These are phyloP conservation scores for Cliona cf. orientalis DNA, from an alignment of 37 sponge, comb jelly and placozoan species.

Conservation along the genomic window DNA sequence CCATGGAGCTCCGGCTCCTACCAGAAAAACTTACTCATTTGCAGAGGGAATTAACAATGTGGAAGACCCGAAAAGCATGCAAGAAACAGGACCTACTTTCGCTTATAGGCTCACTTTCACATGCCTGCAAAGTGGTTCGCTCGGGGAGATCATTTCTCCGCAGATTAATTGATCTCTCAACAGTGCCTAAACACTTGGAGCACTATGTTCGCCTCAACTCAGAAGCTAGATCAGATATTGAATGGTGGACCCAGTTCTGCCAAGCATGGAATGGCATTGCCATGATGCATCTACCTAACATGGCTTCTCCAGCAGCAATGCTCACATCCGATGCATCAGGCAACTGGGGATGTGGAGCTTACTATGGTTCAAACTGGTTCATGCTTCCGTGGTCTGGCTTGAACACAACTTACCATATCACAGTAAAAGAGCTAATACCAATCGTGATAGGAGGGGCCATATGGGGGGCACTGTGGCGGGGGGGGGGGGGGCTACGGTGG, in stretches of 20 bases:
- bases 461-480: not conserved
- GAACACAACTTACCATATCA: not conserved
- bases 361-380: too few relatives aligned
- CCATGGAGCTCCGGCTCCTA: slow-evolving; percentile 14
- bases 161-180: slow-evolving; percentile 22
- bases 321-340: slow-evolving; percentile 22
- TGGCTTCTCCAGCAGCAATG: not conserved
- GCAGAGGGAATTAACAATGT: too few relatives aligned
- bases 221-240: too few relatives aligned
- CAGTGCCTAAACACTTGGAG: not conserved
- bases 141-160: slow-evolving; percentile 6
- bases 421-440: too few relatives aligned
- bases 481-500: not conserved
- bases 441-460: slow-evolving; percentile 16
- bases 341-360: too few relatives aligned
- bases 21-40: not conserved
- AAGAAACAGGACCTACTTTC: slow-evolving; percentile 10
- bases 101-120: slow-evolving; percentile 6
- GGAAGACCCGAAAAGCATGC: not conserved
- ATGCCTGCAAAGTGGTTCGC: slow-evolving; percentile 9
- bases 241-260: slow-evolving; percentile 17
- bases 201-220: slow-evolving; percentile 22
- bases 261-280: slow-evolving; percentile 18
- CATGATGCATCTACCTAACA: not conserved
- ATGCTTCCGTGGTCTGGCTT: slow-evolving; percentile 1